Evolutionary conservation across 2,888 invertebrate species (phyloP).

Genomic region (Melanostoma scalare): DNA sequence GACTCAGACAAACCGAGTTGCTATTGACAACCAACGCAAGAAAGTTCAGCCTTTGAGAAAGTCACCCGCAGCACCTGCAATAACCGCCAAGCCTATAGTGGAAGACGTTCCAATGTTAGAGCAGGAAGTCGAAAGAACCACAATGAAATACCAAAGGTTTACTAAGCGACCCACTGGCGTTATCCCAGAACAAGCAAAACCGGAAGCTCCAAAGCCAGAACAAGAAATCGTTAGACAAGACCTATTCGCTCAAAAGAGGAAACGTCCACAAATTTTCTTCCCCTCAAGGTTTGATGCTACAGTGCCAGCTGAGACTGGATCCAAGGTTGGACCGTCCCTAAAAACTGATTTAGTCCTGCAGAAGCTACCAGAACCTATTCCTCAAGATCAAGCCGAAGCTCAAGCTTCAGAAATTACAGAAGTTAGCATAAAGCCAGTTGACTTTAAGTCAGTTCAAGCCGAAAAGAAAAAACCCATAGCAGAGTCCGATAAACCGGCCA

Average conservation of each 20-base stretch:
- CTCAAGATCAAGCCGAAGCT: constrained; percentile 59
- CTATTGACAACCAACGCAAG: constrained; percentile 44
- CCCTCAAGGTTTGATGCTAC: constrained; percentile 74
- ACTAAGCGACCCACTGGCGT: constrained; percentile 74
- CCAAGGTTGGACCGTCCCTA: constrained; percentile 58
- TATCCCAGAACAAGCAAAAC: constrained; percentile 75
- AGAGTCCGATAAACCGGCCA: constrained; percentile 7
- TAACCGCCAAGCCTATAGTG: constrained; percentile 72
- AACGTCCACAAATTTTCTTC: constrained; percentile 77
- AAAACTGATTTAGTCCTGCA: constrained; percentile 62
- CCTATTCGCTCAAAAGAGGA: constrained; percentile 78
- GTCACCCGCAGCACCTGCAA: constrained; percentile 47
- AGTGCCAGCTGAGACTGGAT: constrained; percentile 26
- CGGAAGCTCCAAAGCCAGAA: constrained; percentile 71
- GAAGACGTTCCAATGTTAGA: constrained; percentile 70
- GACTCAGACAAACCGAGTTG: constrained; percentile 67
- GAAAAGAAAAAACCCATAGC: constrained; percentile 19
- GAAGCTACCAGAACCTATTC: constrained; percentile 24
- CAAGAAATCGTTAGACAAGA: constrained; percentile 75
- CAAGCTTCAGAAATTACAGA: constrained; percentile 76
- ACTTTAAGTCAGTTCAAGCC: no score
- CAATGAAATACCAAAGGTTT: constrained; percentile 77
- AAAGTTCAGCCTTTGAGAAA: constrained; percentile 50
- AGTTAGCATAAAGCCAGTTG: constrained; percentile 73
- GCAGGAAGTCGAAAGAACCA: constrained; percentile 75